Evolutionary conservation across 2,113 vertebrate species (phyloP).

Genomic region (Porphyrio hochstetteri): DNA sequence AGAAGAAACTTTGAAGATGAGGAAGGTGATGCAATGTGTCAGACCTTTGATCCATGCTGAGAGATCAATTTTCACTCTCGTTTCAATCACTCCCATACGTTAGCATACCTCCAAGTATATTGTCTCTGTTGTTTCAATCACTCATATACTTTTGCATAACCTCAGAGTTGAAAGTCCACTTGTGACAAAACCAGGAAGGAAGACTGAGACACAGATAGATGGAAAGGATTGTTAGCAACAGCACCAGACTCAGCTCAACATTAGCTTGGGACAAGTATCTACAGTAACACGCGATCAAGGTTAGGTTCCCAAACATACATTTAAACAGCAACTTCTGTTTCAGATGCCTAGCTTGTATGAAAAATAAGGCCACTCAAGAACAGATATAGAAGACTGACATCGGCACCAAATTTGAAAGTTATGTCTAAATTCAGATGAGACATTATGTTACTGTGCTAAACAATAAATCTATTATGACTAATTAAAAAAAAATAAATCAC

Average conservation of each 20-base stretch:
- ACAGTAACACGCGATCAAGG: neutral
- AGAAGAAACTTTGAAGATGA: neutral
- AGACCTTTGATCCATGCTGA: rapidly evolving
- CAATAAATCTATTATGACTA: neutral
- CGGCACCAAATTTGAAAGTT: neutral
- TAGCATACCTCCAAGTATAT: neutral
- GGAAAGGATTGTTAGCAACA: neutral
- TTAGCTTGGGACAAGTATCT: neutral
- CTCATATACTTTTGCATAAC: neutral
- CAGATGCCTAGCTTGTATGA: neutral
- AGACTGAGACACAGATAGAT: neutral
- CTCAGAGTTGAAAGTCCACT: neutral
- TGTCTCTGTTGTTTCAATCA: neutral
- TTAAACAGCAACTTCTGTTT: neutral
- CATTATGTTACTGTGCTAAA: neutral
- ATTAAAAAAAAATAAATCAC: rapidly evolving
- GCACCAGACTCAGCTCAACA: neutral
- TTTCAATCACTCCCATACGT: neutral
- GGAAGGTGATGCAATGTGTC: neutral
- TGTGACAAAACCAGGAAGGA: neutral
- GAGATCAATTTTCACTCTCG: neutral
- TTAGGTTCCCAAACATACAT: neutral
- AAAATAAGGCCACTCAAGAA: neutral
- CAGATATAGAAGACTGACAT: neutral
- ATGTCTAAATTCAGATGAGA: neutral